Evolutionary conservation across 1,140 invertebrate genomes (phyloP), one percentile per base, ranked within the genome.

Genomic region (Araneus ventricosus): DNA sequence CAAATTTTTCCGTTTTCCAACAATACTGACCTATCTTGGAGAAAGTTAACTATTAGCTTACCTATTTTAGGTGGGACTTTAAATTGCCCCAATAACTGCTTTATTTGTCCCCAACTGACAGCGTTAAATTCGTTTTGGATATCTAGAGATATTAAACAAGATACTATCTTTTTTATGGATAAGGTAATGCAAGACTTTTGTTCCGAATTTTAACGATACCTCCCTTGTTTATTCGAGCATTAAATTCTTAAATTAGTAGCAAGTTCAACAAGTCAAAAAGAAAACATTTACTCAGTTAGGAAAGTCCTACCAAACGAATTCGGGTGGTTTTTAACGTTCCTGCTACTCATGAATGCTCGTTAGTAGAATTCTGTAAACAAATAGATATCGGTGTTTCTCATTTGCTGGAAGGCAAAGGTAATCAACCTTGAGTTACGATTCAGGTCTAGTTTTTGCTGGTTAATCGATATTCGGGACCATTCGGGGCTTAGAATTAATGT

Each of bases 211-310:
- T 75, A 37, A 37, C 80, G 41, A n/a, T 82, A 27, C 39, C 80
- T 5, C 3, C 1, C 41, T 20, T 37, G 34, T 75, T 22, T 20
- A 24, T n/a, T 24, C 24, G 80, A 82, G 80, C n/a, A 24, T 82
- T 82, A 82, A 82, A 52, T 82, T 82, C n/a, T 39, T 39, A 82
- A 52, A 14, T 45, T 34, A 30, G 34, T 37, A 75, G 14, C 80
- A n/a, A n/a, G 7, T 8, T 39, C 80, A 82, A 82, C 80, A 45
- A 82, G 80, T 82, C 5, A 45, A 82, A 24, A 82, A 41, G 41
- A 82, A 52, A 37, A 24, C 5, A 52, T 52, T 82, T 22, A 82
- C n/a, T 82, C 80, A 82, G 45, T 82, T 82, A 82, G 41, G 39
- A 41, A 22, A 45, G 24, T 82, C 30, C 39, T 27, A 30, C 24